phyloP scores from a whole-genome alignment of 2,797 vertebrate species.

The Oceanodroma leucorhoa region DNA sequence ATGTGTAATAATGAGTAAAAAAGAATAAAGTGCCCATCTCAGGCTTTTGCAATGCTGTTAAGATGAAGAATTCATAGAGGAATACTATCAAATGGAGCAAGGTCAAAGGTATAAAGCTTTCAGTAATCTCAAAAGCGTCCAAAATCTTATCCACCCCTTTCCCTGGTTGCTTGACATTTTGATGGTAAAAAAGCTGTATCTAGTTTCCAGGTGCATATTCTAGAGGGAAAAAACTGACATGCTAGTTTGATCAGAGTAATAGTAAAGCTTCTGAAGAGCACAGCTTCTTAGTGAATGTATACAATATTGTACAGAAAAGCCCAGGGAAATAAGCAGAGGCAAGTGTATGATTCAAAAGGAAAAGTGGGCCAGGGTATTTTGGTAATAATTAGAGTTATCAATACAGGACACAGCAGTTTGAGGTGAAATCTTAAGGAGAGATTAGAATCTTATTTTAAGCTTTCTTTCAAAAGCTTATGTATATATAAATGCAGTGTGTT shows the following conservation, averaged over 20 bases:
- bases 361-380: neutral
- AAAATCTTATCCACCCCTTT: neutral
- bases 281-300: neutral
- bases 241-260: neutral
- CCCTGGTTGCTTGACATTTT: neutral
- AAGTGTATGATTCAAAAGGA: neutral
- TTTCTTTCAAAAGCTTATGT: conserved; percentile 15
- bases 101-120: conserved; percentile 12
- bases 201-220: neutral
- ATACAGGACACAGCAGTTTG: neutral
- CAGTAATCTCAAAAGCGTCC: neutral
- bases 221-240: neutral
- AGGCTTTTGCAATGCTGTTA: neutral
- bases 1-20: neutral
- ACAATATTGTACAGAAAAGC: neutral
- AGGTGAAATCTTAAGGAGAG: neutral
- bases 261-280: neutral
- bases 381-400: neutral
- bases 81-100: neutral
- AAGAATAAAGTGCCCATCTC: neutral
- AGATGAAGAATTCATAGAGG: conserved; percentile 11
- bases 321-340: neutral
- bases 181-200: neutral
- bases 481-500: conserved; percentile 14
- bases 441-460: conserved; percentile 11